phyloP scores from a whole-genome alignment of 92 coral and sea anemone species.

The Scolanthus callimorphus region DNA sequence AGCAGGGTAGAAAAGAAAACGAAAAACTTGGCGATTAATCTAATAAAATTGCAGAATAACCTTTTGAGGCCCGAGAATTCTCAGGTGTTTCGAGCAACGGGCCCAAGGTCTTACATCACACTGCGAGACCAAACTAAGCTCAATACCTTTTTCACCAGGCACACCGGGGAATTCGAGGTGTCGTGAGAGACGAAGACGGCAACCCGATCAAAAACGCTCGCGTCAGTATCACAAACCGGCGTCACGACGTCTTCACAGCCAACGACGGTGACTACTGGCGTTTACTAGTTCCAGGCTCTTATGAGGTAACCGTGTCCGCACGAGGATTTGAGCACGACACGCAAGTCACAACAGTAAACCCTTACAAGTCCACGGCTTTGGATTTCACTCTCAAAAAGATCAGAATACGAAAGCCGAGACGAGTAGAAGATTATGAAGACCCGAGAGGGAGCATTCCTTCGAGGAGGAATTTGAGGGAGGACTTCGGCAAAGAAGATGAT shows the following conservation, averaged over 20 bases:
- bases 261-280: slow-evolving; percentile 98
- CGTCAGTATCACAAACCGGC: slow-evolving; percentile 80
- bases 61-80: too few relatives aligned
- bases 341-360: slow-evolving; percentile 63
- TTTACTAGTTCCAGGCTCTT: slow-evolving; percentile 95
- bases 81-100: too few relatives aligned
- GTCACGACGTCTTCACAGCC: slow-evolving; percentile 90
- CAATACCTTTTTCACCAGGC: too few relatives aligned
- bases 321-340: slow-evolving; percentile 89
- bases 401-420: slow-evolving; percentile 64
- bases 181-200: slow-evolving; percentile 87
- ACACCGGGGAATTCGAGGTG: slow-evolving; percentile 80
- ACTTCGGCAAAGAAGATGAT: slow-evolving; percentile 9
- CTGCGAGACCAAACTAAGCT: too few relatives aligned
- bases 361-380: slow-evolving; percentile 59
- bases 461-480: slow-evolving; percentile 23
- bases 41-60: too few relatives aligned
- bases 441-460: slow-evolving; percentile 48
- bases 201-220: slow-evolving; percentile 79
- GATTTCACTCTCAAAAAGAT: slow-evolving; percentile 72
- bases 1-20: too few relatives aligned
- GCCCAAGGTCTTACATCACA: too few relatives aligned
- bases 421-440: slow-evolving; percentile 64
- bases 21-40: too few relatives aligned
- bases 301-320: slow-evolving; percentile 89